Evolutionary conservation across 2,888 invertebrate species (phyloP).

Genomic region (Ferrisia virgata): DNA sequence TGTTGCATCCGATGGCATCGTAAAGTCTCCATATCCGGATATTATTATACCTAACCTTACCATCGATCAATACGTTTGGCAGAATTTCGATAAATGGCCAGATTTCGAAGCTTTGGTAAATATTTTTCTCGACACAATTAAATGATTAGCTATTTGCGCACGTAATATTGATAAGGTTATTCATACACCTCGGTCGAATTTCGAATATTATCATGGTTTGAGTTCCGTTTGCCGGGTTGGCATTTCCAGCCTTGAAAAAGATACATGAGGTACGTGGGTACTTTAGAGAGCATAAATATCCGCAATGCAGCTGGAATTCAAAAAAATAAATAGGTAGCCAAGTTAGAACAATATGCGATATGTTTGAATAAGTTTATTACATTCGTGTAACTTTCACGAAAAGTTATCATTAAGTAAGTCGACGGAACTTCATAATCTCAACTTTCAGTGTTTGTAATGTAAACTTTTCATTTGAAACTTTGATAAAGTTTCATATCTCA

Average conservation of each 20-base stretch:
- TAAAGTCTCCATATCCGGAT: slow-evolving; percentile 40
- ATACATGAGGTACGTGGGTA: background rate
- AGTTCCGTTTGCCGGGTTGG: background rate
- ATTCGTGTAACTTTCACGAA: background rate
- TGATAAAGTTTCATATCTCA: background rate
- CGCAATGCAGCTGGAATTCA: background rate
- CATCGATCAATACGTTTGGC: slow-evolving; percentile 65
- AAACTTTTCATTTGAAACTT: background rate
- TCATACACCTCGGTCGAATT: background rate
- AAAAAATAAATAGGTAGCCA: background rate
- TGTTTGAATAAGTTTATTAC: background rate
- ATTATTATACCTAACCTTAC: slow-evolving; percentile 44
- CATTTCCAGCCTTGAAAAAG: background rate
- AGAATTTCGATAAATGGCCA: slow-evolving; percentile 63
- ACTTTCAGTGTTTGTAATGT: background rate
- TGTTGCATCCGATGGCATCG: background rate
- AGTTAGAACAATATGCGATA: background rate
- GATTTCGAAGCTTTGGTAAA: slow-evolving; percentile 63
- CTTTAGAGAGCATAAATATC: background rate
- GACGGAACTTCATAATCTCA: background rate
- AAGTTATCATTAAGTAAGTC: slow-evolving; percentile 1
- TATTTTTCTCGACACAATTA: slow-evolving; percentile 50
- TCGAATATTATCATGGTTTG: background rate
- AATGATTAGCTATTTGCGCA: background rate
- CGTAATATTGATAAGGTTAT: no score